Conservation (phyloP, 2,888 invertebrate species). For the Metellina segmentata region DNA sequence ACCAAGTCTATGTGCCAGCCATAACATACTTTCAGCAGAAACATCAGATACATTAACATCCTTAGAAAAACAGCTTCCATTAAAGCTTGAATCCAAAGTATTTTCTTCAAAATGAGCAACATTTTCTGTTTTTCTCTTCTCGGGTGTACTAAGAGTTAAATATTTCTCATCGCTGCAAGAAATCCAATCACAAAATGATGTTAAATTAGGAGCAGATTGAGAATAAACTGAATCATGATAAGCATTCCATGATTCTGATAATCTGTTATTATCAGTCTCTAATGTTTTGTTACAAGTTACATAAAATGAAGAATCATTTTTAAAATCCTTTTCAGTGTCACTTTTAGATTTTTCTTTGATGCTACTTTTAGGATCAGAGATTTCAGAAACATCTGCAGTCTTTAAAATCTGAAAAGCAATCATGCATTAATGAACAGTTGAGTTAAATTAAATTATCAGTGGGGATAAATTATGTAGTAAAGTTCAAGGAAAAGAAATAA, state of each 20-base stretch:
- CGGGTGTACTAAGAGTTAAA: neutral
- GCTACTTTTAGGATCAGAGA: neutral
- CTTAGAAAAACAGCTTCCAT: slow-evolving; percentile 21
- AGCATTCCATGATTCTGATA: slow-evolving; percentile 28
- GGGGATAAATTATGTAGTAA: no score
- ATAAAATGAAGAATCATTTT: slow-evolving; percentile 29
- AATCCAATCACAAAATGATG: slow-evolving; percentile 50
- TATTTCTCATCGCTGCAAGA: slow-evolving; percentile 5
- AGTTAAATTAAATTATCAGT: no score
- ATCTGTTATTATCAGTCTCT: slow-evolving; percentile 38
- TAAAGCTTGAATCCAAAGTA: slow-evolving; percentile 8
- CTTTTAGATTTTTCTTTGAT: slow-evolving; percentile 38
- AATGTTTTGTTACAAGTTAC: slow-evolving; percentile 23
- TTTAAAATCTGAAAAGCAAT: slow-evolving; percentile 39
- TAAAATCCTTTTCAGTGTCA: slow-evolving; percentile 34
- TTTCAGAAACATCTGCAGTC: slow-evolving; percentile 58
- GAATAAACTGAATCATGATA: slow-evolving; percentile 60
- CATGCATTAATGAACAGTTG: no score
- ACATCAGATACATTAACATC: slow-evolving; percentile 85
- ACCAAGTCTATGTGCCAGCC: slow-evolving; percentile 95
- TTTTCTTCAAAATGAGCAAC: slow-evolving; percentile 4
- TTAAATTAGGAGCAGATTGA: slow-evolving; percentile 66
- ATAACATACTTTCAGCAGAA: slow-evolving; percentile 92
- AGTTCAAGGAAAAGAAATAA: no score
- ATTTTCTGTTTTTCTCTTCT: neutral